Conservation (phyloP, 2,113 vertebrate genomes). For the Oreochromis spilurus region DNA sequence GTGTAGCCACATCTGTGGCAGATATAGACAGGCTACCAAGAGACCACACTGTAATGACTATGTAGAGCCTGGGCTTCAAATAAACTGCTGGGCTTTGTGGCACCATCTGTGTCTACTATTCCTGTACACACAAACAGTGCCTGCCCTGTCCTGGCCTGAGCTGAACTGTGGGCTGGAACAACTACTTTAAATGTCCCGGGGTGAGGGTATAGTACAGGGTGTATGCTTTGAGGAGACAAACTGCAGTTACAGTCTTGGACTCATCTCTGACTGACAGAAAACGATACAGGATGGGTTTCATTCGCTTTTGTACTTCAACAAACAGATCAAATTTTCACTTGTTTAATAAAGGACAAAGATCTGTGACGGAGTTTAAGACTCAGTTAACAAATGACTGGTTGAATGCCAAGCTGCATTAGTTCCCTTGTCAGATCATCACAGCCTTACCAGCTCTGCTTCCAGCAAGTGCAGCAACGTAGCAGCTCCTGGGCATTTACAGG, state of each 20-base stretch:
- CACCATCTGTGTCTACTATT: conserved; percentile 46
- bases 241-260: not conserved
- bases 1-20: conserved; percentile 58
- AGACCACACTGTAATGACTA: conserved; percentile 65
- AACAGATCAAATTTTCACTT: not conserved
- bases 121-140: conserved; percentile 12
- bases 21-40: conserved; percentile 50
- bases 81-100: conserved; percentile 55
- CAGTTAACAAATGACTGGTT: not conserved
- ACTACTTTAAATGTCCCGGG: not conserved
- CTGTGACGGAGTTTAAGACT: not conserved
- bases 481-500: not conserved
- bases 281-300: not conserved
- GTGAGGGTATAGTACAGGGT: not conserved
- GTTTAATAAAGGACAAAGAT: not conserved
- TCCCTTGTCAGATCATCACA: not conserved
- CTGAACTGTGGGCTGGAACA: not conserved
- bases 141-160: conserved; percentile 4
- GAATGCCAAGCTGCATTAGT: not conserved
- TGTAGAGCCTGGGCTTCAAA: conserved; percentile 57
- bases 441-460: not conserved
- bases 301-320: not conserved
- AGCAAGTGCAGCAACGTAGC: not conserved
- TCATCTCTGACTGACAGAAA: not conserved
- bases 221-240: not conserved